A percentile compares a stretch with the other conserved stretches of the same genome.
Conservation (phyloP, 1,140 invertebrate genomes). For the Brachionus manjavacas region DNA sequence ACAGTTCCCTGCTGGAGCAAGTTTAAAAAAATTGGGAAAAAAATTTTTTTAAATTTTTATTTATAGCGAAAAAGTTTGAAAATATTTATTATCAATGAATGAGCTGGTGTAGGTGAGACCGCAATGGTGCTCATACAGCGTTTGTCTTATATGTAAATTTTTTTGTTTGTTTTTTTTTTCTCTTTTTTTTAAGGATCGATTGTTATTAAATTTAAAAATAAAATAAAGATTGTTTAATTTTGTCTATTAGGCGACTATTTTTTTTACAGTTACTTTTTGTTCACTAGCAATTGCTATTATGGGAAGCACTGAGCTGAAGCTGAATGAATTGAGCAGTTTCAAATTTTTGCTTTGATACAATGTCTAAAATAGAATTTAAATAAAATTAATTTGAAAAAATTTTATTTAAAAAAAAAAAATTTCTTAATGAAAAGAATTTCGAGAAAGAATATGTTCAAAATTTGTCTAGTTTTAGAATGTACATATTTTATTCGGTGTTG, state of each 20-base stretch:
- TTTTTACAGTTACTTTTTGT: neutral
- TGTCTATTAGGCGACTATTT: neutral
- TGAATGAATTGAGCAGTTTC: slow-evolving; percentile 10
- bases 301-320: neutral
- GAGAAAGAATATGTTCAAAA: no score
- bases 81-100: neutral
- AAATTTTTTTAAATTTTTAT: neutral
- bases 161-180: neutral
- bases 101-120: neutral
- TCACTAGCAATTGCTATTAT: neutral
- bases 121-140: neutral
- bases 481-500: no score
- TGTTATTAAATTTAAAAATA: neutral
- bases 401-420: no score
- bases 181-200: neutral
- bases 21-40: neutral
- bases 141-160: neutral
- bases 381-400: no score
- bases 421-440: no score
- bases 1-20: neutral
- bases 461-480: no score
- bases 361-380: neutral
- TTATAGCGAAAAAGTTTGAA: neutral
- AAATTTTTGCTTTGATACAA: slow-evolving; percentile 32
- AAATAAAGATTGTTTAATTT: slow-evolving; percentile 2